A percentile compares a stretch with the other conserved stretches of the same genome.
Conservation (phyloP, 53 echinoderm and acorn worm genomes). For the Temnopleurus reevesii region DNA sequence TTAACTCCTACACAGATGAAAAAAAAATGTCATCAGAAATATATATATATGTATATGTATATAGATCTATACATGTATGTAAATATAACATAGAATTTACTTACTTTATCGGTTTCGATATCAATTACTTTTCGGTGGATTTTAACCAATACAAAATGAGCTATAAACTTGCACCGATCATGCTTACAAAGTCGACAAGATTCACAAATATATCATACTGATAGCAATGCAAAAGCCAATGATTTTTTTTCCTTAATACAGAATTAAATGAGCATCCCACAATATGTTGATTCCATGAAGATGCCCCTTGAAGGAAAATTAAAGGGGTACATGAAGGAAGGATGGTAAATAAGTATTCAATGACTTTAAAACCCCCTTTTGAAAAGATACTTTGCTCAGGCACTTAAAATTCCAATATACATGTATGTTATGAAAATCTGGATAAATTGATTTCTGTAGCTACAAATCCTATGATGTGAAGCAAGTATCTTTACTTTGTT, state of each 20-base stretch:
- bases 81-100: neutral
- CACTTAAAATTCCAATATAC: conserved; percentile 3
- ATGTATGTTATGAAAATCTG: too few species aligned
- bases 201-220: conserved; percentile 6
- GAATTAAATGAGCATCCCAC: neutral
- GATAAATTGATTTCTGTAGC: too few species aligned
- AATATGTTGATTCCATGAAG: neutral
- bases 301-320: neutral
- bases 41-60: conserved; percentile 48
- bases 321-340: neutral
- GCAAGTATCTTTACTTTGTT: too few species aligned
- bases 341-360: neutral
- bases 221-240: conserved; percentile 11
- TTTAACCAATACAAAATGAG: conserved; percentile 23
- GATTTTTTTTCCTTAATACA: neutral
- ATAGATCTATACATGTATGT: conserved; percentile 29
- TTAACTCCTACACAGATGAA: conserved; percentile 44
- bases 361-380: neutral
- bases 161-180: conserved; percentile 40
- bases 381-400: neutral
- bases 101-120: neutral
- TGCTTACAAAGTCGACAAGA: conserved; percentile 2
- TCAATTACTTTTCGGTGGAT: conserved; percentile 21
- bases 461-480: too few species aligned
- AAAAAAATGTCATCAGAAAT: conserved; percentile 47